These are phyloP conservation scores for Grallaria varia DNA, from an alignment of 2,113 vertebrate genomes.

Conservation along the genomic window DNA sequence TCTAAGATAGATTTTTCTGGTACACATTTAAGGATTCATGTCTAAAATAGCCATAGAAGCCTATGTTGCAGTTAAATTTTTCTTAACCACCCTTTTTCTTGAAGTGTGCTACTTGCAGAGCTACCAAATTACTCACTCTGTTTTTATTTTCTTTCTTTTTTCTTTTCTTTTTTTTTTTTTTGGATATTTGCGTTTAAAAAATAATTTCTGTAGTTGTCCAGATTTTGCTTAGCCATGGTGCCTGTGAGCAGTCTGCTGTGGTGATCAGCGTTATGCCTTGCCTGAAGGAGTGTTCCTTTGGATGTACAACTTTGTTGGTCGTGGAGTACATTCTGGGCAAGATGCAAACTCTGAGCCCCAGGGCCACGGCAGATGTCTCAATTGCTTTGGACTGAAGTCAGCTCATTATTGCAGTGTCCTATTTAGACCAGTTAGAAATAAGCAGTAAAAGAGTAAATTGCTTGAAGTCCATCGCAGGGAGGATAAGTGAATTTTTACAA, in stretches of 20 bases:
- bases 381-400: slow-evolving; percentile 7
- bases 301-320: not conserved
- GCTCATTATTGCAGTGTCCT: slow-evolving; percentile 19
- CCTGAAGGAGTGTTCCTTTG: not conserved
- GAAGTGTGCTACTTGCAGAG: not conserved
- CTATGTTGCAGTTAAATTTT: not conserved
- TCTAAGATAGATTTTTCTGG: not conserved
- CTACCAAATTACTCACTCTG: not conserved
- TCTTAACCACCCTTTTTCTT: not conserved
- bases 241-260: not conserved
- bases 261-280: not conserved
- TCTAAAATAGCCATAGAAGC: not conserved
- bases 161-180: not conserved
- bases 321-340: not conserved
- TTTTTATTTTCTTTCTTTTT: too few species aligned
- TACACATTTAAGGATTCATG: rapidly evolving
- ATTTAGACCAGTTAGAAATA: not conserved
- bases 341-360: not conserved
- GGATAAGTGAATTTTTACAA: not conserved
- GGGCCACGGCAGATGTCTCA: slow-evolving; percentile 25
- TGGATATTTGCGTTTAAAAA: not conserved
- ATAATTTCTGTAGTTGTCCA: not conserved
- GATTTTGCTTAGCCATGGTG: not conserved
- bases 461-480: not conserved
- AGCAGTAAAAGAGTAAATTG: not conserved